phyloP scores from a whole-genome alignment of 1,140 invertebrate genomes.

The Homalodisca vitripennis region DNA sequence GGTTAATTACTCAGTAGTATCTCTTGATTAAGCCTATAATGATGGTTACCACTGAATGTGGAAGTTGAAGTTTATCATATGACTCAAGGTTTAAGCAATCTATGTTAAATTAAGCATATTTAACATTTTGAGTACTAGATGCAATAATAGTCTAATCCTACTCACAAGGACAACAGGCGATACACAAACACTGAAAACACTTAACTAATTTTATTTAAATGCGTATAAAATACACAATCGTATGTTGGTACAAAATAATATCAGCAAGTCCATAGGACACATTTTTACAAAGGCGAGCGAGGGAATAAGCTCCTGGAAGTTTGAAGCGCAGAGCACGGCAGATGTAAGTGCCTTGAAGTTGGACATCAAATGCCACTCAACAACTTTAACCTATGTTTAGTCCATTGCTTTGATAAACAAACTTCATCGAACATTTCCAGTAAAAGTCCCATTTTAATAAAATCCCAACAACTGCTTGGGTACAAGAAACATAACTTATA shows the following conservation, averaged over 20 bases:
- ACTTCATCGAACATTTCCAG: not conserved
- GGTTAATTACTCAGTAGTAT: too few species aligned
- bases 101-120: too few species aligned
- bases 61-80: too few species aligned
- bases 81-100: too few species aligned
- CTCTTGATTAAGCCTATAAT: too few species aligned
- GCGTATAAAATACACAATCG: not conserved
- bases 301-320: not conserved
- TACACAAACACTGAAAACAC: too few species aligned
- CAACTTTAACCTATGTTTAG: constrained; percentile 22
- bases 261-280: constrained; percentile 9
- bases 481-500: not conserved
- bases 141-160: too few species aligned
- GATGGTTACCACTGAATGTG: too few species aligned
- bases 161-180: too few species aligned
- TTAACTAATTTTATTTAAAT: constrained; percentile 15
- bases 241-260: constrained; percentile 1
- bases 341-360: constrained; percentile 14
- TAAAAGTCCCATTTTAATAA: constrained; percentile 21
- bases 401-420: constrained; percentile 17
- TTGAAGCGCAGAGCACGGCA: constrained; percentile 8
- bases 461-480: constrained; percentile 23
- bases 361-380: not conserved
- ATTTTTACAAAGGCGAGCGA: not conserved
- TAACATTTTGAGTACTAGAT: too few species aligned